Evolutionary conservation across 2,113 vertebrate genomes (phyloP).

Genomic region (Limanda limanda): DNA sequence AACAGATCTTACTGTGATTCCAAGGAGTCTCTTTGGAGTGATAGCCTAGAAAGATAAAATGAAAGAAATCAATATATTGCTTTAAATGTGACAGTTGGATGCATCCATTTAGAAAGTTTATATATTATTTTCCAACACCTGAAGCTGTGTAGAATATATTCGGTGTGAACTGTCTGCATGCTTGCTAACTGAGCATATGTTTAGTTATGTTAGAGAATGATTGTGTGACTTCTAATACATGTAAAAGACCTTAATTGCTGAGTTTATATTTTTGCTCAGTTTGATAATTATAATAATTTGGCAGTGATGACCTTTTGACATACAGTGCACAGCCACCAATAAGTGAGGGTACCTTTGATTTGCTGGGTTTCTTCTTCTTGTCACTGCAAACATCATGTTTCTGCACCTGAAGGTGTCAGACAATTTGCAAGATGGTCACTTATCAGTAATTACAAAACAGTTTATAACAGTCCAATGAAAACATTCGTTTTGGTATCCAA

Average conservation of each 20-base stretch:
- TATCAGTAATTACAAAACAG: not conserved
- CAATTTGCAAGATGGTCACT: not conserved
- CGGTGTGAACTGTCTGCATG: too few species aligned
- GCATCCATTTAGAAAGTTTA: too few species aligned
- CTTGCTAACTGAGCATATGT: too few species aligned
- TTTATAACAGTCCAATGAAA: not conserved
- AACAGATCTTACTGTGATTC: slow-evolving; percentile 88
- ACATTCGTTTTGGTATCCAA: not conserved
- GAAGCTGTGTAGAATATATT: not conserved
- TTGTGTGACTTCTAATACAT: too few species aligned
- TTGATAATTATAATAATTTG: not conserved
- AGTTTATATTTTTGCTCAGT: too few species aligned
- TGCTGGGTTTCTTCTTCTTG: slow-evolving; percentile 92
- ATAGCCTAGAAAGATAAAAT: slow-evolving; percentile 84
- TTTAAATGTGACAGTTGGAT: not conserved
- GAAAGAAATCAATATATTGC: slow-evolving; percentile 4
- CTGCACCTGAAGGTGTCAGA: slow-evolving; percentile 84
- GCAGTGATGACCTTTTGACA: not conserved
- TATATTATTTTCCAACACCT: not conserved
- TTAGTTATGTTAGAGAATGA: too few species aligned
- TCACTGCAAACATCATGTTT: slow-evolving; percentile 86
- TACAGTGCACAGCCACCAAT: slow-evolving; percentile 34
- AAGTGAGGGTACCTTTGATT: slow-evolving; percentile 90
- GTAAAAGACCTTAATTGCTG: too few species aligned
- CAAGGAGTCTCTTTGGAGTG: slow-evolving; percentile 95